A percentile compares a stretch with the other conserved stretches of the same genome.
Evolutionary conservation across 2,113 vertebrate species (phyloP).

Genomic region (Chelonoidis abingdonii): DNA sequence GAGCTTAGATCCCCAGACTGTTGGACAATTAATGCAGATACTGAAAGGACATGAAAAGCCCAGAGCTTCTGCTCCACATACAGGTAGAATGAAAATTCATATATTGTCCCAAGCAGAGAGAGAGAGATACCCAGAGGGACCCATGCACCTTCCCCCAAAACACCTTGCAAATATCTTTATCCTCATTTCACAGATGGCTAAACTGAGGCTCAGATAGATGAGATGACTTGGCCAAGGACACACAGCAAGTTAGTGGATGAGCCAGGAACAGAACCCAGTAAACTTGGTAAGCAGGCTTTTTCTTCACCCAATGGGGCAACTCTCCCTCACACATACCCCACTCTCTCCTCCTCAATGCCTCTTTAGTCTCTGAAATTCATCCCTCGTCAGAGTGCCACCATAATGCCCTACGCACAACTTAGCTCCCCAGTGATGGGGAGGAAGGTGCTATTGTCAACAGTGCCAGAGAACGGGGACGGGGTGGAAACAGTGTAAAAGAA

Average conservation of each 20-base stretch:
- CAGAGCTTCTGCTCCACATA: neutral
- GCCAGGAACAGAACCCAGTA: neutral
- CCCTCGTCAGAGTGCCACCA: neutral
- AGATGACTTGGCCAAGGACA: conserved; percentile 11
- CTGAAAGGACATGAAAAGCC: neutral
- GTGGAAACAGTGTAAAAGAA: neutral
- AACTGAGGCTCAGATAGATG: neutral
- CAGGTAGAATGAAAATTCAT: neutral
- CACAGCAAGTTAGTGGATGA: neutral
- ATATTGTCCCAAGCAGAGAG: neutral
- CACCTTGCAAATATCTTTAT: neutral
- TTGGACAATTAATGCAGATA: neutral
- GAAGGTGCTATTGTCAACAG: neutral
- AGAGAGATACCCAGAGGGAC: neutral
- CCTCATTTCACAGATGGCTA: neutral
- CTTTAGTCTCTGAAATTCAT: neutral
- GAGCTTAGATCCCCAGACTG: neutral
- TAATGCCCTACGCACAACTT: neutral
- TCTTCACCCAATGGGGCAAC: neutral
- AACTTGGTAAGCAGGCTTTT: neutral
- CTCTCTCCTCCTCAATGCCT: neutral
- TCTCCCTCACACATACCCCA: too few species aligned
- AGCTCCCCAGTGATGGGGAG: neutral
- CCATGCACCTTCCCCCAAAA: neutral
- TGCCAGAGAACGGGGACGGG: neutral